A percentile compares a stretch with the other conserved stretches of the same genome.
These are phyloP conservation scores for Heliconius charithonia DNA, from an alignment of 2,888 invertebrate genomes.

Conservation along the genomic window DNA sequence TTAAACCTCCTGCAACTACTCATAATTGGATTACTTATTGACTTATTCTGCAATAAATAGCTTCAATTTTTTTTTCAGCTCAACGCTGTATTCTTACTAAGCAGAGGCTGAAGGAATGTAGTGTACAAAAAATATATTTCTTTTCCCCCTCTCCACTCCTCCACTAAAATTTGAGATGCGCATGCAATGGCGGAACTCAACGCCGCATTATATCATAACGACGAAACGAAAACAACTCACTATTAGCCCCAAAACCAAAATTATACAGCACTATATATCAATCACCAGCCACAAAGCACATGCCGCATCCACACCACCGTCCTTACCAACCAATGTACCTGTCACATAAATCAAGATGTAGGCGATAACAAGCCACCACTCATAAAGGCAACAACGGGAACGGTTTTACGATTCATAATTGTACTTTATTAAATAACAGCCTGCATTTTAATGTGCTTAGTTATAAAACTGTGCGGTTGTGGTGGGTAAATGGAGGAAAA, in stretches of 20 bases:
- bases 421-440: constrained; percentile 80
- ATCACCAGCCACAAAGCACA: neutral
- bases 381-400: constrained; percentile 79
- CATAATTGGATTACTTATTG: no score
- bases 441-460: constrained; percentile 74
- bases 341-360: constrained; percentile 80
- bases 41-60: no score
- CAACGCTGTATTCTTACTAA: neutral
- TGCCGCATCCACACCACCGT: constrained; percentile 50
- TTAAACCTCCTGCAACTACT: no score
- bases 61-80: neutral
- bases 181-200: neutral
- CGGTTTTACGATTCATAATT: constrained; percentile 83
- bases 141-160: neutral
- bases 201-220: no score
- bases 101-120: neutral
- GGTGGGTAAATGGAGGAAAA: constrained; percentile 38
- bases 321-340: constrained; percentile 48
- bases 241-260: neutral
- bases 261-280: neutral
- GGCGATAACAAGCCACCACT: constrained; percentile 78
- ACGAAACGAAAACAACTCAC: no score
- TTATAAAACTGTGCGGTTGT: constrained; percentile 48
- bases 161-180: rapidly evolving
- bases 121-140: neutral